Conservation (phyloP, 30 jellyfish, hydroid and myxozoan species). For the Hydractinia symbiolongicarpus region DNA sequence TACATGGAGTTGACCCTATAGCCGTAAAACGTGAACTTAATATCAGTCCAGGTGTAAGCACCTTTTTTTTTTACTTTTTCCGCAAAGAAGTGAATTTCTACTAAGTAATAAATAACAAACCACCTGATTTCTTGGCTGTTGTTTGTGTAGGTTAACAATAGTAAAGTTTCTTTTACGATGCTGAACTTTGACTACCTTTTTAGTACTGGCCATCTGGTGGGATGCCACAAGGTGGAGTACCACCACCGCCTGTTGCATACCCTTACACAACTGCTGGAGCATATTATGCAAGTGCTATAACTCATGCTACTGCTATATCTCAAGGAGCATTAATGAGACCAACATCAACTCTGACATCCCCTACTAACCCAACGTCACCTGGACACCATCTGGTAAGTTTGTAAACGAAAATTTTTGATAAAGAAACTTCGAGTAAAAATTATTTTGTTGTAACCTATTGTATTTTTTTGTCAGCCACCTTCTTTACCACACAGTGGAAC, state of each 20-base stretch:
- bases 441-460: not conserved
- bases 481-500: conserved; percentile 27
- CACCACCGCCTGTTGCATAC: conserved; percentile 76
- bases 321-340: conserved; percentile 59
- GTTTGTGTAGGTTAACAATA: too few species aligned
- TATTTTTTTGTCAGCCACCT: conserved; percentile 8
- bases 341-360: conserved; percentile 36
- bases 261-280: conserved; percentile 70
- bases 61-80: too few species aligned
- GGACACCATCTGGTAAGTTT: conserved; percentile 61
- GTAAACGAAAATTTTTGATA: not conserved
- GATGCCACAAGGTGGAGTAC: conserved; percentile 56
- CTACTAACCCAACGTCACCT: conserved; percentile 60
- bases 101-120: too few species aligned
- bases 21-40: conserved; percentile 29
- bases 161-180: too few species aligned
- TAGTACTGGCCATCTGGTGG: conserved; percentile 87
- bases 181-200: not conserved
- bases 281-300: conserved; percentile 54
- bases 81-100: too few species aligned
- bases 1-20: conserved; percentile 30
- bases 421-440: not conserved
- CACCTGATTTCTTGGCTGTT: too few species aligned
- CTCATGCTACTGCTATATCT: conserved; percentile 60
- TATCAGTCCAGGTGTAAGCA: not conserved